phyloP scores from a whole-genome alignment of 2,113 vertebrate species.

The Garra rufa region DNA sequence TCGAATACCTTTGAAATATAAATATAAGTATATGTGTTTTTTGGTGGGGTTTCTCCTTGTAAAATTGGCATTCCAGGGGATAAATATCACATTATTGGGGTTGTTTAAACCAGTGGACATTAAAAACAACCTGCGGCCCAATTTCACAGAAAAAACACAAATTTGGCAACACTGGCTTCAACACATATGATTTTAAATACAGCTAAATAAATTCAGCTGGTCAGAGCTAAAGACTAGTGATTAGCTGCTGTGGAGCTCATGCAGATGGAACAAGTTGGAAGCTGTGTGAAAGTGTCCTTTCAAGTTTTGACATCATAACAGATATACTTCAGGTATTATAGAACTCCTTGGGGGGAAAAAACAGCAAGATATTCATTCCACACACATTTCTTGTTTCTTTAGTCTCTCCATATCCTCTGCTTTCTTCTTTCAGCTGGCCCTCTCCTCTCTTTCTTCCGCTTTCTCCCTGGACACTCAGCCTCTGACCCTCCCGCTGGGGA shows the following conservation, averaged over 20 bases:
- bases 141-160: too few relatives aligned
- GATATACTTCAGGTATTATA: constrained; percentile 19
- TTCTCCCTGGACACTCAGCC: constrained; percentile 51
- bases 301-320: neutral
- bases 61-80: too few relatives aligned
- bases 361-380: neutral
- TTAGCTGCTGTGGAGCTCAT: neutral
- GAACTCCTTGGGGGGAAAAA: neutral
- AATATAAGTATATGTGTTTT: too few relatives aligned
- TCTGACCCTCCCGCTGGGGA: constrained; percentile 60
- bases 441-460: constrained; percentile 32
- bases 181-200: too few relatives aligned
- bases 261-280: neutral
- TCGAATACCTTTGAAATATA: too few relatives aligned
- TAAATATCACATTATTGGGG: too few relatives aligned
- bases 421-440: neutral
- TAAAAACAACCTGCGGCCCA: too few relatives aligned
- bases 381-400: neutral
- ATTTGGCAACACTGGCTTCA: too few relatives aligned
- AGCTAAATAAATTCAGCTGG: neutral
- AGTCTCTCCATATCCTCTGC: neutral
- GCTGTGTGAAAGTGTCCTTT: neutral
- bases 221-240: neutral
- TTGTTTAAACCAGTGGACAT: too few relatives aligned
- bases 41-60: too few relatives aligned